Conservation (phyloP, 1,140 invertebrate genomes). For the Gryon sp. region DNA sequence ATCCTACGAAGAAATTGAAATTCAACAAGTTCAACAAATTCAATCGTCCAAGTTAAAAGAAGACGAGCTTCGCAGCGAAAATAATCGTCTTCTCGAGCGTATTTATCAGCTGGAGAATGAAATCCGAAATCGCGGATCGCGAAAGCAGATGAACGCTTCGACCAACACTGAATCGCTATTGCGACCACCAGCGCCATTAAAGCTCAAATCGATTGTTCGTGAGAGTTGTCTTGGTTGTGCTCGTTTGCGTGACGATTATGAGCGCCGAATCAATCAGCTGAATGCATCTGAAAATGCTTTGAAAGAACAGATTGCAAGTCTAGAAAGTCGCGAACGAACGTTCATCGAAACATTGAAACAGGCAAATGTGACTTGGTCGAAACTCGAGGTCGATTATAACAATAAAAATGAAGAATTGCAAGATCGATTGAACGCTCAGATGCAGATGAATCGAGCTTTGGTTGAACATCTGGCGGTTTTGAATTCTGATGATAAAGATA, state of each 20-base stretch:
- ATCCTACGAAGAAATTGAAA: conserved; percentile 55
- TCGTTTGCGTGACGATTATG: conserved; percentile 50
- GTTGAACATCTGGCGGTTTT: conserved; percentile 49
- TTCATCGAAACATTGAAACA: conserved; percentile 77
- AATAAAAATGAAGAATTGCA: conserved; percentile 59
- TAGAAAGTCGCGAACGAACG: conserved; percentile 76
- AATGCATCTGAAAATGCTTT: conserved; percentile 44
- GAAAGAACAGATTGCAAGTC: conserved; percentile 70
- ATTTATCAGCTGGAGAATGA: conserved; percentile 68
- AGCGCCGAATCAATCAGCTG: conserved; percentile 54
- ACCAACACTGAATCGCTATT: conserved; percentile 44
- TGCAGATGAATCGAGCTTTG: conserved; percentile 62
- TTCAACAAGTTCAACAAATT: conserved; percentile 48
- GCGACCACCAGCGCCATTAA: background rate
- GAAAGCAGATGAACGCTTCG: conserved; percentile 16
- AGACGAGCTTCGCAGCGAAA: conserved; percentile 71
- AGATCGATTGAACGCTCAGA: conserved; percentile 59
- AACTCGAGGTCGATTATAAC: conserved; percentile 74
- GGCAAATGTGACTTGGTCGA: conserved; percentile 77
- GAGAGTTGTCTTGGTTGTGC: conserved; percentile 52
- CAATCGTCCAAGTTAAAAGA: conserved; percentile 65
- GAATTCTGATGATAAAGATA: conserved; percentile 53
- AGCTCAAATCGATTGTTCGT: conserved; percentile 19
- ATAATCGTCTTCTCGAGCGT: conserved; percentile 67
- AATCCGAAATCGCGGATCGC: conserved; percentile 25